Base-by-base conservation (phyloP, 2,113 vertebrate species). In the Dromaius novaehollandiae region DNA sequence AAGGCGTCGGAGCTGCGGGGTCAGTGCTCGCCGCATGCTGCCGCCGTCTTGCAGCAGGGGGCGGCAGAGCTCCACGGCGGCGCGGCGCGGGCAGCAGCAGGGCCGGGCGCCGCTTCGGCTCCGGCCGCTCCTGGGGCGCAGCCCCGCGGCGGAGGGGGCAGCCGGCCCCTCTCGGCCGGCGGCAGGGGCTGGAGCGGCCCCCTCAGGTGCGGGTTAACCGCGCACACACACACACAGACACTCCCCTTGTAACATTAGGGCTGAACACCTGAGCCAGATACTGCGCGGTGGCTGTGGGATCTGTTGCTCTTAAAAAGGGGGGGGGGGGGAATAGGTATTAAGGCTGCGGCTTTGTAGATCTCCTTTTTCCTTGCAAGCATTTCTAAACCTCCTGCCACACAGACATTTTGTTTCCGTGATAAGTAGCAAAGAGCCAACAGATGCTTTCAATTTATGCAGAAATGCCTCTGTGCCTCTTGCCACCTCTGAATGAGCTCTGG, bases 41-140 rank as follows among this genome's bases (percentile, higher is more conserved):
- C 85, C 30, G 42, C 79, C 26, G 70, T 65, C 74, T 95, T 88
- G 88, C 98, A 96, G 97, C 96, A 98, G 98, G 97, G 98, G 98
- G 98, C 96, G 97, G 88, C 92, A 97, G 92, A 96, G 94, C 96
- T 98, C 98, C 95, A 98, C 89, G 51, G 87, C 56, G 44, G 63
- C 51, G 20, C 28, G n/a, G 66, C 4, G 14, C 46, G 56, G 56
- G 32, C 40, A 11, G 51, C 53, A 20, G 60, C 2, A 51, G 28
- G 4, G 32, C 15, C 40, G 11, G 86, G 63, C 48, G 40, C 6
- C 34, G 34, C 48, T 18, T 14, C 17, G 10, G 19, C 17, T 44
- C 32, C 25, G 12, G 22, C 16, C 50, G 51, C 70, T 40, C 16
- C n/a, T 3, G 34, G 8, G 14, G 4, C 32, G 64, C 38, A 38